Evolutionary conservation across 2,797 vertebrate genomes (phyloP).

Genomic region (Forpus xanthops): DNA sequence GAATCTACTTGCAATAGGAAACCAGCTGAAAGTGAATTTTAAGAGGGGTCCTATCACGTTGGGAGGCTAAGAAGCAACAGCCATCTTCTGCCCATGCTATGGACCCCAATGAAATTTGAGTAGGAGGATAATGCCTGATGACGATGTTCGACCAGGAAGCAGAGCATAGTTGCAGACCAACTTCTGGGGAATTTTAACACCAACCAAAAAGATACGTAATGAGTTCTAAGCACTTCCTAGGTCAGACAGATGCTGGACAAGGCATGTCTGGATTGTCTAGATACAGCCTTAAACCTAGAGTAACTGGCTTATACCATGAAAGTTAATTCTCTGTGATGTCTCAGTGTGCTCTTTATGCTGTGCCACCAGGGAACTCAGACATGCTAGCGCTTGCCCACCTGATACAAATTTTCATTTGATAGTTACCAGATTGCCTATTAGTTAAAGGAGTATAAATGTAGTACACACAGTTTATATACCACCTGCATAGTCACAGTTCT

Average conservation of each 20-base stretch:
- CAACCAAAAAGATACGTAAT: not conserved
- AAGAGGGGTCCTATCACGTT: not conserved
- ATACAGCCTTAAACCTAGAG: not conserved
- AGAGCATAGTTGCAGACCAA: not conserved
- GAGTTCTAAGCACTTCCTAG: not conserved
- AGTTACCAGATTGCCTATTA: constrained; percentile 58
- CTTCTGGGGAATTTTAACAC: not conserved
- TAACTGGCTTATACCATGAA: not conserved
- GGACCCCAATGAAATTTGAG: rapidly evolving
- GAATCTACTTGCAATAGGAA: not conserved
- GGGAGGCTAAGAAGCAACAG: not conserved
- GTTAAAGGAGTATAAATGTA: constrained; percentile 29
- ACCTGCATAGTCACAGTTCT: constrained; percentile 19
- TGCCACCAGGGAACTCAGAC: constrained; percentile 8
- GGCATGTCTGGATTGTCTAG: not conserved
- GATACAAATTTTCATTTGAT: constrained; percentile 29
- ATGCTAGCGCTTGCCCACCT: not conserved
- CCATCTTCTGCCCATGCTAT: not conserved
- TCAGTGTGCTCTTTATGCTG: constrained; percentile 11
- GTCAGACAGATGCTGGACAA: constrained; percentile 19
- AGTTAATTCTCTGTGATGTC: constrained; percentile 37
- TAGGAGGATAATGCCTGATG: rapidly evolving
- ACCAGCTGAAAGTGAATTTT: not conserved
- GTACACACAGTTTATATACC: not conserved
- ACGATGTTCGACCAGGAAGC: rapidly evolving